Conservation (phyloP, 2,113 vertebrate genomes). For the Glareola pratincola region DNA sequence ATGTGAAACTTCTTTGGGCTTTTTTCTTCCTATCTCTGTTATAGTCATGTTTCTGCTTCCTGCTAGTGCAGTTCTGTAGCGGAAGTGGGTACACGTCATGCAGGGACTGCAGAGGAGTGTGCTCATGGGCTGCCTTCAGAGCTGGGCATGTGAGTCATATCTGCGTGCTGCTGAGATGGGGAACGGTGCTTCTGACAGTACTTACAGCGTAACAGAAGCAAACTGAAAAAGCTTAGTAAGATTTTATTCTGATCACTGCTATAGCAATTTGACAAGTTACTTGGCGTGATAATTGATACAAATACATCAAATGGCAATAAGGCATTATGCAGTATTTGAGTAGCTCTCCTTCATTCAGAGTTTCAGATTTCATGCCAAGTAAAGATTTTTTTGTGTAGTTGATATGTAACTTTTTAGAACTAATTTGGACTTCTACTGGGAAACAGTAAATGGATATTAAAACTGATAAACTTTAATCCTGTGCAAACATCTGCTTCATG, state of each 20-base stretch:
- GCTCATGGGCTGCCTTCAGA: constrained; percentile 47
- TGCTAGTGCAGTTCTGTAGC: background rate
- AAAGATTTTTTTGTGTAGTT: background rate
- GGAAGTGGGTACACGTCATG: constrained; percentile 14
- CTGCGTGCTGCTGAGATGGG: background rate
- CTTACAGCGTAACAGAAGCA: background rate
- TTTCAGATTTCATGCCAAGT: background rate
- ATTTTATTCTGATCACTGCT: background rate
- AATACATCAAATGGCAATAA: background rate
- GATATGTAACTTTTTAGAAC: background rate
- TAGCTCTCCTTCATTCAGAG: background rate
- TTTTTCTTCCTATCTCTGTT: background rate
- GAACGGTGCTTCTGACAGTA: background rate
- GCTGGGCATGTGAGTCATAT: constrained; percentile 25
- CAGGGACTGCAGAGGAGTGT: constrained; percentile 56
- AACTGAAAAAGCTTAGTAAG: background rate
- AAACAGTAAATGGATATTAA: background rate
- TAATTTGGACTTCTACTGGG: background rate
- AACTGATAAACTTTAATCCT: background rate
- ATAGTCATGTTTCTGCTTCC: background rate
- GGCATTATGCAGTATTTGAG: background rate
- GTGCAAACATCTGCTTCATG: background rate
- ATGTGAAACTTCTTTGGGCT: background rate
- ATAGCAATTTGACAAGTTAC: background rate
- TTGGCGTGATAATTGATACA: background rate